Evolutionary conservation across 2,888 invertebrate genomes (phyloP), one percentile per base, ranked within the genome.

Genomic region (Clistopyga incitator): DNA sequence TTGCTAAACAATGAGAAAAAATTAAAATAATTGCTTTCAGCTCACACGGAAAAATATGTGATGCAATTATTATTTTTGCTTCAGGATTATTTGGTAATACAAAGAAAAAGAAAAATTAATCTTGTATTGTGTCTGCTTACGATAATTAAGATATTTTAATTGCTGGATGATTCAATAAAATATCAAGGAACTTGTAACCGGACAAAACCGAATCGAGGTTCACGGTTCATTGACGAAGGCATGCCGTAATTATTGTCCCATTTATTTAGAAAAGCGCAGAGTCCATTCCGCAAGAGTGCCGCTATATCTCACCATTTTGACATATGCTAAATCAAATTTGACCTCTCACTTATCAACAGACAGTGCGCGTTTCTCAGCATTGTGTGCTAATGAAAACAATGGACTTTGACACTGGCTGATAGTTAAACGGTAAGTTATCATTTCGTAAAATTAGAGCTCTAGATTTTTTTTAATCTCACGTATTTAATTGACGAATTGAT

Each of bases 341-440:
- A 82, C 70, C 82, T 42, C 52, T 42, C 10, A 42, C 56, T 50
- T 65, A 56, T 42, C 52, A 38, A 42, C 25, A 42, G 34, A 45
- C 23, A 4, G 25, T n/a, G 45, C 4, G 25, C 15, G 13, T 29
- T 45, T 18, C 38, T 23, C 20, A 0, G 64, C 47, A 81, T 81
- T 82, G 82, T 78, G 68, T 74, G 78, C 47, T 74, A 82, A 82
- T 78, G 29, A 47, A 74, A 61, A 34, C n/a, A 47, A 18, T 34
- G 68, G 59, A 47, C 64, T 50, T 78, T 59, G 61, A 61, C 72
- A 20, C 45, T 72, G 23, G 13, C 25, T 15, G 34, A 34, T 13
- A 54, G 2, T 2, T 23, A n/a, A 6, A 38, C 38, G 2, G 8
- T 10, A 38, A 38, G 10, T 38, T 10, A 38, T 38, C 8, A 38